Percentiles rank a stretch among this genome's conserved stretches.
Conservation (phyloP, 2,113 vertebrate genomes). For the Macquaria ambigua region DNA sequence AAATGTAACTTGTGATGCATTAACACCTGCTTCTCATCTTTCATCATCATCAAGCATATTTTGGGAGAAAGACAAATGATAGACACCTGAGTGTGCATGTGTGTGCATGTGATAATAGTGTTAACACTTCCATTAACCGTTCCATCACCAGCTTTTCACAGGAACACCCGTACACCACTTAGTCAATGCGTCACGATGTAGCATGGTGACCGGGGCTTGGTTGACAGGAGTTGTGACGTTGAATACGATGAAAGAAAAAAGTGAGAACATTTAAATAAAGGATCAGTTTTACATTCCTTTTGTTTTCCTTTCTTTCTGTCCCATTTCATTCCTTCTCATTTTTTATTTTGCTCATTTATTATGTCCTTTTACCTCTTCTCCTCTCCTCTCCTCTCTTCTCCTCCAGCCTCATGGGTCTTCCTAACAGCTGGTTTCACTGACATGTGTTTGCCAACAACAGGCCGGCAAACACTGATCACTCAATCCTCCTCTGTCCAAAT, state of each 20-base stretch:
- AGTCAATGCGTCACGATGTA: background rate
- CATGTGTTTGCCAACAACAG: conserved; percentile 82
- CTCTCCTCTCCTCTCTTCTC: background rate
- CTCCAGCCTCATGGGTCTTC: conserved; percentile 53
- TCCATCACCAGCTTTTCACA: conserved; percentile 24
- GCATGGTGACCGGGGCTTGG: background rate
- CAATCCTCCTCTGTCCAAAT: conserved; percentile 83
- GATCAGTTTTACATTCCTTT: background rate
- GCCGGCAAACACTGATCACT: conserved; percentile 81
- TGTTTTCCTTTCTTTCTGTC: background rate
- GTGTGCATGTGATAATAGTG: background rate
- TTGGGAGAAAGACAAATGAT: conserved; percentile 13
- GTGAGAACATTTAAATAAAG: background rate
- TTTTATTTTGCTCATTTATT: background rate
- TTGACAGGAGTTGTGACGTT: background rate
- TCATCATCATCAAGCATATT: conserved; percentile 27
- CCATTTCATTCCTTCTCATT: background rate
- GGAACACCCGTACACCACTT: background rate
- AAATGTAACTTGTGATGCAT: conserved; percentile 17
- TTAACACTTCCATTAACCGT: conserved; percentile 20
- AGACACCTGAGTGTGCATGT: conserved; percentile 19
- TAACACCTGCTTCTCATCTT: conserved; percentile 21
- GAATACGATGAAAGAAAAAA: background rate
- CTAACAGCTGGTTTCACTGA: conserved; percentile 75
- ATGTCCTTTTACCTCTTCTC: background rate